Conservation (phyloP, 2,797 vertebrate species). For the Gymnocypris eckloni region DNA sequence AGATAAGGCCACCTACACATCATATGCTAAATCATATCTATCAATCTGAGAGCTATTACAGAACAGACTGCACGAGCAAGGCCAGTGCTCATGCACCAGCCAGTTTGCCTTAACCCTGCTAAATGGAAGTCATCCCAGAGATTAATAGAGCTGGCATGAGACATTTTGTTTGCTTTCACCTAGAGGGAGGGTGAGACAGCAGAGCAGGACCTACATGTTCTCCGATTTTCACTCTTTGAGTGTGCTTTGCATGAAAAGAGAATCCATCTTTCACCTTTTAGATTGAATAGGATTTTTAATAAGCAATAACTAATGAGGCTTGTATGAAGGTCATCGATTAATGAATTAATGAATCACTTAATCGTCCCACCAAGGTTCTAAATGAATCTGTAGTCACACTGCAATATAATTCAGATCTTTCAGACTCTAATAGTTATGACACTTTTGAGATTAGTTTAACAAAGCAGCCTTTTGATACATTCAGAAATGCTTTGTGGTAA, state of each 20-base stretch:
- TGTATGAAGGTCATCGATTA: conserved; percentile 33
- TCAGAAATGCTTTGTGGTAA: background rate
- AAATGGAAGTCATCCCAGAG: conserved; percentile 48
- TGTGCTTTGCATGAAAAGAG: background rate
- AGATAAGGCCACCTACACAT: conserved; percentile 65
- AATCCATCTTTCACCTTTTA: conserved; percentile 7
- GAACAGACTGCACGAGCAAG: conserved; percentile 55
- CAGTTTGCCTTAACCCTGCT: conserved; percentile 54
- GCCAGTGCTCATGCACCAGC: conserved; percentile 58
- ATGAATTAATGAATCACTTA: conserved; percentile 14
- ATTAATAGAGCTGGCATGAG: conserved; percentile 48
- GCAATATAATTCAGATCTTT: background rate
- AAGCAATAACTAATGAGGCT: conserved; percentile 25
- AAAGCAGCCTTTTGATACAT: conserved; percentile 2
- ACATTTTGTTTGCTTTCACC: conserved; percentile 48
- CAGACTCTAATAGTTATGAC: background rate
- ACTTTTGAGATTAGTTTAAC: background rate
- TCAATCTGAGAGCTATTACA: conserved; percentile 66
- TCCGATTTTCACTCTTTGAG: conserved; percentile 8
- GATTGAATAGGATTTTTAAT: conserved; percentile 22
- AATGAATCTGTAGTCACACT: background rate
- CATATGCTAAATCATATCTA: conserved; percentile 64
- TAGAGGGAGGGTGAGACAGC: conserved; percentile 18
- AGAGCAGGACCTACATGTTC: conserved; percentile 24
- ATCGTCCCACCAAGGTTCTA: background rate